Base-by-base conservation (phyloP, 2,113 vertebrate species). In the Talpa occidentalis region DNA sequence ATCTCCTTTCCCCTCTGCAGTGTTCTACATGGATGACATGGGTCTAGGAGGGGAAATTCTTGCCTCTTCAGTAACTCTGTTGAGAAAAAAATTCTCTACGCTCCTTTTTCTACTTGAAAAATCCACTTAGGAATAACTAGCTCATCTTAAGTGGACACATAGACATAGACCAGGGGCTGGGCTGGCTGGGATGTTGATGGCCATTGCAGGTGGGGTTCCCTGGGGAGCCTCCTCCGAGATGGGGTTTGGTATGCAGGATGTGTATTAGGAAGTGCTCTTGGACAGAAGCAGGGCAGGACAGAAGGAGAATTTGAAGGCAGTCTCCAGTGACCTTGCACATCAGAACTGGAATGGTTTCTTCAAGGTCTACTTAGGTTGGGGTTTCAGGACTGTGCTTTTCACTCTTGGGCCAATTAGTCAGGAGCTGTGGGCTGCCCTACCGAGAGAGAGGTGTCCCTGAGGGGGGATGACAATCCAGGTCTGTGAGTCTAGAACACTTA, bases 21-120 rank as follows among this genome's bases (percentile, higher is more conserved):
- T 3, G 64, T 4, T 64, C 76, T 21, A 11, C 24, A 0, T 5
- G 60, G 52, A 32, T 42, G 12, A 1, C 1, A 0, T 15, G 28
- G 19, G 14, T 17, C 35, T 37, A 2, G 37, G 22, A 37, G 32
- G 37, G 11, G 8, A 35, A 9, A 19, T 2, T 42, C 59, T 28
- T 21, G 28, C 21, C 22, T 86, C 54, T 35, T 40, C 56, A 40
- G 3, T 17, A n/a, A 8, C 5, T 5, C 44, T 60, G 21, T 52
- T 69, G 42, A 16, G 11, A 64, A 56, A 56, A 22, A 44, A 40
- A 24, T 74, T 52, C 72, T 21, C 66, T 70, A 19, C 26, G 56
- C 1, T 62, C 44, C 37, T 44, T 66, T 24, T 22, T 28, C 32
- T 35, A 0, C 0, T 3, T 16, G 59, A 86, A 70, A 77, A 42